These are phyloP conservation scores for Siniperca knerii DNA, from an alignment of 2,113 vertebrate genomes.

Conservation along the genomic window DNA sequence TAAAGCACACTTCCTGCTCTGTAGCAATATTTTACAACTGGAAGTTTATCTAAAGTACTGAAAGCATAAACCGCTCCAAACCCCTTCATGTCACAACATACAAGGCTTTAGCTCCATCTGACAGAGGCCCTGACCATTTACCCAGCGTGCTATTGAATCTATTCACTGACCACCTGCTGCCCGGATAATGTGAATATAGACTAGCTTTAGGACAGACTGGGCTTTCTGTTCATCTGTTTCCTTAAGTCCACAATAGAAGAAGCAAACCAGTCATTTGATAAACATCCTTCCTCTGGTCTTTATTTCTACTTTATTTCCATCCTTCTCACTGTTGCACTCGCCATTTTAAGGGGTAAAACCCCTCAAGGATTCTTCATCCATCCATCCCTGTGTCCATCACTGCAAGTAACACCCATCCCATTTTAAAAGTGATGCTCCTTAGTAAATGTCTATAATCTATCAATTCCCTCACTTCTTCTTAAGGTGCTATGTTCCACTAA, in stretches of 20 bases:
- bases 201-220: constrained; percentile 40
- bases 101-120: background rate
- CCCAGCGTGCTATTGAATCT: background rate
- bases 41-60: background rate
- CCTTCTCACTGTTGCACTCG: background rate
- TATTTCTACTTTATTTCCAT: background rate
- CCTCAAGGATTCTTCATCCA: background rate
- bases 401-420: background rate
- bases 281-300: background rate
- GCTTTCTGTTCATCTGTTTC: constrained; percentile 2
- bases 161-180: constrained; percentile 17
- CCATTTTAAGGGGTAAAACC: background rate
- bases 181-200: constrained; percentile 69
- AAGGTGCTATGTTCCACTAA: constrained; percentile 8
- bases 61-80: background rate
- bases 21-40: background rate
- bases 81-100: background rate
- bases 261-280: background rate
- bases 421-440: background rate
- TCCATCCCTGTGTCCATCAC: background rate
- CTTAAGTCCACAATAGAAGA: background rate
- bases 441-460: constrained; percentile 1
- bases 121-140: background rate
- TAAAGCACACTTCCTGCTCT: background rate
- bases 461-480: background rate